Conservation (phyloP, 2,888 invertebrate species). For the Argyra leucocephala region DNA sequence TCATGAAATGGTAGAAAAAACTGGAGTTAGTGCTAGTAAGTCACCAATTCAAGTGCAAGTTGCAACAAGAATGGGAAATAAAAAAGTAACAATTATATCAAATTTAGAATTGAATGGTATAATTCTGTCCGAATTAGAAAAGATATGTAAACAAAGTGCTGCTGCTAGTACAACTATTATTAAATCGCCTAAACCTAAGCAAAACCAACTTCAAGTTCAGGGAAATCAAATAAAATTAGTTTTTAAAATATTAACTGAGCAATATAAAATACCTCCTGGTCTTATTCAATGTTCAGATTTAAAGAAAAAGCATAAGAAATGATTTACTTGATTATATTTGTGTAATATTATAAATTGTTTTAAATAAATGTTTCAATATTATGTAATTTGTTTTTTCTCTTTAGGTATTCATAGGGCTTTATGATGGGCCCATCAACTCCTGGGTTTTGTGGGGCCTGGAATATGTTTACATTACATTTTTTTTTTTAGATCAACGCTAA, state of each 20-base stretch:
- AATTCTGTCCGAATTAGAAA: conserved; percentile 65
- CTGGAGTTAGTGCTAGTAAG: conserved; percentile 52
- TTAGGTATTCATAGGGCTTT: too few species aligned
- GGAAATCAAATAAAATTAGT: conserved; percentile 69
- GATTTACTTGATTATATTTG: too few species aligned
- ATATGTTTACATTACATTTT: too few species aligned
- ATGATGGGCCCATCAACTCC: too few species aligned
- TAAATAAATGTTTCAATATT: too few species aligned
- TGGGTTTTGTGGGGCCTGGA: too few species aligned
- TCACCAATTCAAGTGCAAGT: conserved; percentile 70
- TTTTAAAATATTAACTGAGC: conserved; percentile 39
- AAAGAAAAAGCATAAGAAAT: conserved; percentile 30
- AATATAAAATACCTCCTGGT: conserved; percentile 41
- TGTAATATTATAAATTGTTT: too few species aligned
- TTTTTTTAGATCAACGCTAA: too few species aligned
- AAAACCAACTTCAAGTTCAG: conserved; percentile 73
- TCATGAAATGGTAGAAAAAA: conserved; percentile 41
- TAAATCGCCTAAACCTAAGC: conserved; percentile 59
- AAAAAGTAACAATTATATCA: conserved; percentile 84
- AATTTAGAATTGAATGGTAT: conserved; percentile 84
- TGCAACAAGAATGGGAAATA: conserved; percentile 71
- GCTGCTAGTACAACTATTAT: conserved; percentile 80
- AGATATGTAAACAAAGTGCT: conserved; percentile 71
- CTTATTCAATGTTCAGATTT: conserved; percentile 40
- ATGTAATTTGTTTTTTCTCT: too few species aligned